These are phyloP conservation scores for Stictocephala bisonia DNA, from an alignment of 2,888 invertebrate species.

Conservation along the genomic window DNA sequence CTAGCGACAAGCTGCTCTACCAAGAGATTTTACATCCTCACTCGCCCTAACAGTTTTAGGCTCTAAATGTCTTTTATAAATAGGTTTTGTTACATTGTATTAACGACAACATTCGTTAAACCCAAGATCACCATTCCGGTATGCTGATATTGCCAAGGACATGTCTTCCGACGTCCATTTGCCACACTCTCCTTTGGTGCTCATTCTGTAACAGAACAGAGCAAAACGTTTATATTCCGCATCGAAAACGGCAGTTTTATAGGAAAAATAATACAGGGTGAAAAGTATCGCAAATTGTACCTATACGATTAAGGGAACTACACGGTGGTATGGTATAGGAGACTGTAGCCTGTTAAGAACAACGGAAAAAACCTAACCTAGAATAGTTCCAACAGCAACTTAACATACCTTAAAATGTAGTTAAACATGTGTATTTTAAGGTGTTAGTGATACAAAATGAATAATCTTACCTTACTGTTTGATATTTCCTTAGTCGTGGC, in stretches of 20 bases:
- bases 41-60: neutral
- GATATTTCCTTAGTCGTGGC: too few relatives aligned
- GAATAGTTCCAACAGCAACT: too few relatives aligned
- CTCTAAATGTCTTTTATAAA: neutral
- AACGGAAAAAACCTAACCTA: neutral
- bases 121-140: conserved; percentile 30
- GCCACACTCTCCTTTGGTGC: conserved; percentile 19
- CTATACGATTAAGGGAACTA: conserved; percentile 17
- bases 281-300: conserved; percentile 15
- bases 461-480: too few relatives aligned
- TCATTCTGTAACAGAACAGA: conserved; percentile 27
- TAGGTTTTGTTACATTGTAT: conserved; percentile 19
- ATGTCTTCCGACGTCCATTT: conserved; percentile 30
- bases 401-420: too few relatives aligned
- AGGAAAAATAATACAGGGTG: too few relatives aligned
- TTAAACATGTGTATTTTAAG: too few relatives aligned
- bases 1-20: neutral
- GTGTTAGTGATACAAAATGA: too few relatives aligned
- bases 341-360: conserved; percentile 7
- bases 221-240: too few relatives aligned
- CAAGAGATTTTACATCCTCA: conserved; percentile 4
- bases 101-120: conserved; percentile 29
- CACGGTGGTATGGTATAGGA: conserved; percentile 13
- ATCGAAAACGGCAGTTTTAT: neutral
- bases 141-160: conserved; percentile 1